phyloP scores from a whole-genome alignment of 2,113 vertebrate species.

The Caloenas nicobarica region DNA sequence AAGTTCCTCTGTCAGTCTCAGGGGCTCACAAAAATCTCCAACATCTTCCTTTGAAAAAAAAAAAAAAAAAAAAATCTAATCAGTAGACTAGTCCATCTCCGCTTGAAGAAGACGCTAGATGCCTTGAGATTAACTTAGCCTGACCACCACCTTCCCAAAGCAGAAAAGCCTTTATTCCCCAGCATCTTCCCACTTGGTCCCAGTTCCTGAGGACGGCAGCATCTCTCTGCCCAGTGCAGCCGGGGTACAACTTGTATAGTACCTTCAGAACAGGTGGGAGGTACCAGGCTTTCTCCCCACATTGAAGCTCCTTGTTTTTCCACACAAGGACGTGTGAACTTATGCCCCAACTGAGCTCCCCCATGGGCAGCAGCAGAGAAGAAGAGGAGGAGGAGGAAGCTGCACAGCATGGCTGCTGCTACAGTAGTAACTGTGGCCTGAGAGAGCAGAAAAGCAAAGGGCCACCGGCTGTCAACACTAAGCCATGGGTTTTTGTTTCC shows the following conservation, averaged over 20 bases:
- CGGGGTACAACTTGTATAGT: neutral
- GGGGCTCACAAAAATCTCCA: neutral
- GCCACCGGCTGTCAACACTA: rapidly evolving
- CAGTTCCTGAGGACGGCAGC: neutral
- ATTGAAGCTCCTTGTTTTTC: neutral
- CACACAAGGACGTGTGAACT: neutral
- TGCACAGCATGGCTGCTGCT: neutral
- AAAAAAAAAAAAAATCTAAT: neutral
- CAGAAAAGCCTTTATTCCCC: neutral
- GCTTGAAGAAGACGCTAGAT: neutral
- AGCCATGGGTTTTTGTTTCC: neutral
- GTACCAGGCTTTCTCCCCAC: neutral
- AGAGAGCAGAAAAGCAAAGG: neutral
- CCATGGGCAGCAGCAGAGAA: rapidly evolving
- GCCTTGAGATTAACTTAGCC: neutral
- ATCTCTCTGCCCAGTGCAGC: neutral
- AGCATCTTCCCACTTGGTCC: neutral
- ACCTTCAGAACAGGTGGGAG: neutral
- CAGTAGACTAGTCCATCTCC: neutral
- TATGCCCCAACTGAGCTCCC: neutral
- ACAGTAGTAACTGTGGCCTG: neutral
- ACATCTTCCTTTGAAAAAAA: neutral
- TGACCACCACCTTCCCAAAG: neutral
- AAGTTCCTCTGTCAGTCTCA: neutral
- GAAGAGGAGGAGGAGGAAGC: neutral